Evolutionary conservation across 1,140 invertebrate genomes (phyloP).

Genomic region (Trachelipus rathkii): DNA sequence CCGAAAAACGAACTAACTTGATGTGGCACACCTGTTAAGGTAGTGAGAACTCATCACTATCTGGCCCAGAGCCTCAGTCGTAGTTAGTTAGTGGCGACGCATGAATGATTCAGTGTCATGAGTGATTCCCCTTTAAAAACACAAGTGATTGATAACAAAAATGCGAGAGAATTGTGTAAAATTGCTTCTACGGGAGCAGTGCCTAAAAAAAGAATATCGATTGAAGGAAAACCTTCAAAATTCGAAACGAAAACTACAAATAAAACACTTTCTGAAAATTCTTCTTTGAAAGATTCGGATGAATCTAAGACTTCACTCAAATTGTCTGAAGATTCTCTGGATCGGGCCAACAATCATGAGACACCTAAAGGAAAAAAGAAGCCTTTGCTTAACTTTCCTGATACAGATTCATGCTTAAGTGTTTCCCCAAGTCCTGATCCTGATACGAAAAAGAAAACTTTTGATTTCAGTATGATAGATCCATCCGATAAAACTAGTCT

Average conservation of each 20-base stretch:
- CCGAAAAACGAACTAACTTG: no score
- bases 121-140: neutral
- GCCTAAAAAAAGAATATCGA: neutral
- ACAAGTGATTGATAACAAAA: neutral
- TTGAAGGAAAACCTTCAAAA: no score
- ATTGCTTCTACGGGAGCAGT: neutral
- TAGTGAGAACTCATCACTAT: no score
- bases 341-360: neutral
- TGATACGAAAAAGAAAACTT: constrained; percentile 33
- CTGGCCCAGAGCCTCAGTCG: neutral
- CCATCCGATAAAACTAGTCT: constrained; percentile 30
- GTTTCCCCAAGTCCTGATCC: constrained; percentile 44
- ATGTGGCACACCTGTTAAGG: no score
- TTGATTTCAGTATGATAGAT: constrained; percentile 34
- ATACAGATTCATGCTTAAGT: constrained; percentile 41
- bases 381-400: neutral
- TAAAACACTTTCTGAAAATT: no score
- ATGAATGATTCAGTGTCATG: neutral
- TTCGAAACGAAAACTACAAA: no score
- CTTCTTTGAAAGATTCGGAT: no score
- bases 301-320: neutral
- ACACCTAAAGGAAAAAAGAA: neutral
- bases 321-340: neutral
- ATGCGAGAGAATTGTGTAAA: neutral
- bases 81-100: neutral